phyloP scores from a whole-genome alignment of 1,140 invertebrate genomes.

The Mactra quadrangularis region DNA sequence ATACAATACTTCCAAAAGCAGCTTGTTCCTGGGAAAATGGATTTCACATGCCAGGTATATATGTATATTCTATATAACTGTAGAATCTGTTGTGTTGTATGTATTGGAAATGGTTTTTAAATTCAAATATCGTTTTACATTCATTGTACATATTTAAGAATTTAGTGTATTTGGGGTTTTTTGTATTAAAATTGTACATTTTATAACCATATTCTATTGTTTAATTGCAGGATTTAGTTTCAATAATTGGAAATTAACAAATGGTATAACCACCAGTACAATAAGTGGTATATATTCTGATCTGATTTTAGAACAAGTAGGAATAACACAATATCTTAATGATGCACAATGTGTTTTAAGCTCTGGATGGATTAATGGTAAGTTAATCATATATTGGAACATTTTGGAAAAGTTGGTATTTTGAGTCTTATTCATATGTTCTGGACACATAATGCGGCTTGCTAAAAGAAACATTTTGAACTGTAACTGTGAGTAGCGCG shows the following conservation, averaged over 20 bases:
- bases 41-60: slow-evolving; percentile 17
- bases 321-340: slow-evolving; percentile 16
- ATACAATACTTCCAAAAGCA: slow-evolving; percentile 29
- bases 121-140: not conserved
- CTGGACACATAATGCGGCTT: too few relatives aligned
- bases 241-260: not conserved
- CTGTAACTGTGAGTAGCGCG: too few relatives aligned
- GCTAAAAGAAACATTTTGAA: too few relatives aligned
- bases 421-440: too few relatives aligned
- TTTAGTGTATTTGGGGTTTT: not conserved
- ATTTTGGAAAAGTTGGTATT: not conserved
- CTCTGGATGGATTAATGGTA: not conserved
- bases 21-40: slow-evolving; percentile 39
- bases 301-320: not conserved
- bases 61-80: not conserved
- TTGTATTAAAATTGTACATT: not conserved
- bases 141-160: not conserved
- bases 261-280: not conserved
- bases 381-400: not conserved
- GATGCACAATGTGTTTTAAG: not conserved
- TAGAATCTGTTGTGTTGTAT: not conserved
- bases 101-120: not conserved
- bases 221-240: slow-evolving; percentile 21
- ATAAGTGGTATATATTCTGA: not conserved
- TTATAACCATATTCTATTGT: not conserved